Evolutionary conservation across 2,113 vertebrate genomes (phyloP).

Genomic region (Spheniscus mendiculus): DNA sequence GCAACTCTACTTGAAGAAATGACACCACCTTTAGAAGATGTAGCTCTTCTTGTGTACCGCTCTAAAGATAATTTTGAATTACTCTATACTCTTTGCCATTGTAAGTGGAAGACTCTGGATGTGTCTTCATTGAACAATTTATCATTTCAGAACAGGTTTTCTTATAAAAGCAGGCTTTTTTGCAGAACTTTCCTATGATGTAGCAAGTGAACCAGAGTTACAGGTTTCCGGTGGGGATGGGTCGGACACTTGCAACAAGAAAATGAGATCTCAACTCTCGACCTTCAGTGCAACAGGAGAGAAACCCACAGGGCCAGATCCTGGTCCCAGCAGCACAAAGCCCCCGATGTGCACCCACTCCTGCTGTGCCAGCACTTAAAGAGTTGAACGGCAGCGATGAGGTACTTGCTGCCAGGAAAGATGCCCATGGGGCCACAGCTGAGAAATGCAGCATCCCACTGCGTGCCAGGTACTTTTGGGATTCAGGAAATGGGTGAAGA

Average conservation of each 20-base stretch:
- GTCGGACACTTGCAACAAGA: background rate
- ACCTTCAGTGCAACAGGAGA: background rate
- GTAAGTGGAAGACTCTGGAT: background rate
- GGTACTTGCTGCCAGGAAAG: background rate
- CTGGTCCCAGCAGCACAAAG: background rate
- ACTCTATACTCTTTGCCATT: background rate
- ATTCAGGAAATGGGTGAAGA: background rate
- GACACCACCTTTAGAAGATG: background rate
- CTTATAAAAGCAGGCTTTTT: background rate
- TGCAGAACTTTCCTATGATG: background rate
- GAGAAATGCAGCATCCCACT: background rate
- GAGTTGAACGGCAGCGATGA: rapidly evolving
- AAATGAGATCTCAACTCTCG: background rate
- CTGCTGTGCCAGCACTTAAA: background rate
- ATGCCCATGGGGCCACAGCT: background rate
- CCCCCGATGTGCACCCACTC: background rate
- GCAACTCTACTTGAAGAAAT: background rate
- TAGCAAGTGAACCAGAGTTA: background rate
- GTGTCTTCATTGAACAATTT: background rate
- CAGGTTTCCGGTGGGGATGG: background rate
- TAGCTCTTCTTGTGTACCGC: background rate
- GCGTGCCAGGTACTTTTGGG: background rate
- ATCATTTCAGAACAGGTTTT: background rate
- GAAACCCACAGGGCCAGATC: background rate
- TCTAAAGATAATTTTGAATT: background rate